Evolutionary conservation across 2,113 vertebrate genomes (phyloP).

Genomic region (Oplegnathus fasciatus): DNA sequence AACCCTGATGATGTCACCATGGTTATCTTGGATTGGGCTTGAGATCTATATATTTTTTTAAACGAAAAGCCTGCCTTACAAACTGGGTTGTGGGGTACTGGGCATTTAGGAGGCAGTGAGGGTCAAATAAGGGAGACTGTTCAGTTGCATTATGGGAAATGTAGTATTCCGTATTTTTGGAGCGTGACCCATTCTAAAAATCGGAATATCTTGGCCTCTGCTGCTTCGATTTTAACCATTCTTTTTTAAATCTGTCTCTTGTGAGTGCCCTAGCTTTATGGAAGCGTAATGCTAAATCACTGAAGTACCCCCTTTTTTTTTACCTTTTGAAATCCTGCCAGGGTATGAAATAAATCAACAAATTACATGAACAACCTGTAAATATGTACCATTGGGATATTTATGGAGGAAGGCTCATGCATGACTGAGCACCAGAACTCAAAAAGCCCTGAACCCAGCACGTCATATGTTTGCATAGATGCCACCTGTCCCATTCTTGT

Average conservation of each 20-base stretch:
- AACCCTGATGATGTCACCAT: not conserved
- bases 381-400: slow-evolving; percentile 21
- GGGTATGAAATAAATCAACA: slow-evolving; percentile 13
- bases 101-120: not conserved
- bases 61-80: not conserved
- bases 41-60: not conserved
- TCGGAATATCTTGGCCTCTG: not conserved
- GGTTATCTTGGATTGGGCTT: no score
- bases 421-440: slow-evolving; percentile 36
- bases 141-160: not conserved
- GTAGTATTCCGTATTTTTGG: not conserved
- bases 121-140: not conserved
- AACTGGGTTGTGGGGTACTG: no score
- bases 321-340: slow-evolving; percentile 5
- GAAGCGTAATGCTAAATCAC: not conserved
- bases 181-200: not conserved
- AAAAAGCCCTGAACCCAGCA: slow-evolving; percentile 19
- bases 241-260: no score
- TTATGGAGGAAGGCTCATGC: slow-evolving; percentile 48
- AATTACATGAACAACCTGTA: slow-evolving; percentile 34
- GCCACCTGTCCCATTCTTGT: slow-evolving; percentile 70
- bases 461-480: slow-evolving; percentile 63
- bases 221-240: not conserved
- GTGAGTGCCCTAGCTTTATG: not conserved
- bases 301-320: not conserved